These are phyloP conservation scores for Mercenaria mercenaria DNA, from an alignment of 1,140 invertebrate species.

Conservation along the genomic window DNA sequence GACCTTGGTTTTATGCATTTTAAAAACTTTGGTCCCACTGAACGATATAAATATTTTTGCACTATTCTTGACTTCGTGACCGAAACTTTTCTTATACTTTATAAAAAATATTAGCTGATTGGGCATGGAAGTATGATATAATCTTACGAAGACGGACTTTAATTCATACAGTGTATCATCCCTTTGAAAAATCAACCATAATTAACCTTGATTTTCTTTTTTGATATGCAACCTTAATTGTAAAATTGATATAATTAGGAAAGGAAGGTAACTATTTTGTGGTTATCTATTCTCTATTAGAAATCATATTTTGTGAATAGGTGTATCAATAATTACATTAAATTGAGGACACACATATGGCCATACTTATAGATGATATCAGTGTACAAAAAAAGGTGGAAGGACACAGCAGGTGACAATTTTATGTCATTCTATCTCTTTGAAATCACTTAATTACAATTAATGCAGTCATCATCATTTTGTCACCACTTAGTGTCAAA, in stretches of 20 bases:
- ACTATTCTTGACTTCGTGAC: no score
- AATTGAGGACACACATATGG: conserved; percentile 1
- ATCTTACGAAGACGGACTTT: no score
- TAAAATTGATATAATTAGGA: background rate
- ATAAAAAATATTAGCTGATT: no score
- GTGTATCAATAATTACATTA: background rate
- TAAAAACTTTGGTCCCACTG: no score
- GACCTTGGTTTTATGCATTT: no score
- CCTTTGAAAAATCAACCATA: conserved; percentile 1
- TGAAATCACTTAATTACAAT: conserved; percentile 8
- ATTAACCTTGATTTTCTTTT: background rate
- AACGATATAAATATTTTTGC: no score
- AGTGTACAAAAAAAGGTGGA: background rate
- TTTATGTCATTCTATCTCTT: background rate
- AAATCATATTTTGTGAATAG: background rate
- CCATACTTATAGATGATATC: conserved; percentile 11
- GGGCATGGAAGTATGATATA: no score
- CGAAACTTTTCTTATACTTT: no score
- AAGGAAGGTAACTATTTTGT: background rate
- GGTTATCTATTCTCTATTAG: background rate
- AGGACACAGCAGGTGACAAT: background rate
- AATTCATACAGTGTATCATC: background rate
- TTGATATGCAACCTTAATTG: background rate
- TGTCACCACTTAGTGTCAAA: conserved; percentile 22
- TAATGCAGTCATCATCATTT: background rate